Percentiles rank a stretch among this genome's conserved stretches.
Evolutionary conservation across 2,113 vertebrate genomes (phyloP).

Genomic region (Telmatochromis sp.): DNA sequence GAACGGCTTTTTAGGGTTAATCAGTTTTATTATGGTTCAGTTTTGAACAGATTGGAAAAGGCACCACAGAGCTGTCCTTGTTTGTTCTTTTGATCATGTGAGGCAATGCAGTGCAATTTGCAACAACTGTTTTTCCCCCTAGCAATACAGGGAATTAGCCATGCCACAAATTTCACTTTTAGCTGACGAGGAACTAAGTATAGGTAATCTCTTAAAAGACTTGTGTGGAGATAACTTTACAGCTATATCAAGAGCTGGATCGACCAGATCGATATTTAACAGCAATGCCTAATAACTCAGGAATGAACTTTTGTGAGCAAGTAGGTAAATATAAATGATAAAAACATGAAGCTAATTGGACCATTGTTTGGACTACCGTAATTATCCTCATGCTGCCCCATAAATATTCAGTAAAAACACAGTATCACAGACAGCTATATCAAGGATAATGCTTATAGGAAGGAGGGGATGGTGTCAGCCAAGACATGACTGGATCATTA

Average conservation of each 20-base stretch:
- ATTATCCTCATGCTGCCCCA: background rate
- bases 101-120: background rate
- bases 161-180: background rate
- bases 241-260: background rate
- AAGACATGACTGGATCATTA: background rate
- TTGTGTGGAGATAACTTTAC: background rate
- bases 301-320: background rate
- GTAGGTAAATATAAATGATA: background rate
- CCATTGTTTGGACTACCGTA: background rate
- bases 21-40: background rate
- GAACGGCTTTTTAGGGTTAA: background rate
- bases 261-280: background rate
- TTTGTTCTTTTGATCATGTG: background rate
- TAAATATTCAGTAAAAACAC: background rate
- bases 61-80: background rate
- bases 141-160: background rate
- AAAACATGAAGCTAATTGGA: background rate
- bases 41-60: background rate
- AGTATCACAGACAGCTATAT: background rate
- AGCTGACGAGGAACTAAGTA: background rate
- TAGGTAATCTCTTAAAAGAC: background rate
- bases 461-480: background rate
- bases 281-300: background rate
- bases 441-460: background rate
- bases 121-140: fast-evolving